Percentiles rank a stretch among this genome's conserved stretches.
Conservation (phyloP, 2,113 vertebrate species). For the Pica pica region DNA sequence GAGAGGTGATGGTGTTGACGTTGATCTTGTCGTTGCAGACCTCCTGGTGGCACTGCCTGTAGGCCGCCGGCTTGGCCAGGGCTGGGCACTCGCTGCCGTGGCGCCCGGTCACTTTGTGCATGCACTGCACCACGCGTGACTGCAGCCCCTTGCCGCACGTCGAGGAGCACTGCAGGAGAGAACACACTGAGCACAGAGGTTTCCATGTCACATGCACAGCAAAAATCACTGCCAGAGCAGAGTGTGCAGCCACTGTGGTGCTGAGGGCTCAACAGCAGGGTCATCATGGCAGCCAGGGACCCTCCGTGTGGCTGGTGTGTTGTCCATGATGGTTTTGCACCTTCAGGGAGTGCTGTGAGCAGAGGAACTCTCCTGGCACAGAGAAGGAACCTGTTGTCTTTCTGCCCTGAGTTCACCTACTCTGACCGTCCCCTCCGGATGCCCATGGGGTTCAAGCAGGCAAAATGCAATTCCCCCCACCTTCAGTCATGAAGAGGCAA, state of each 20-base stretch:
- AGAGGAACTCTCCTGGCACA: background rate
- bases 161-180: conserved; percentile 85
- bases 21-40: conserved; percentile 87
- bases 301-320: background rate
- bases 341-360: background rate
- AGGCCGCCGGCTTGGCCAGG: conserved; percentile 82
- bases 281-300: background rate
- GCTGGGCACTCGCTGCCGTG: conserved; percentile 87
- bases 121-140: conserved; percentile 95
- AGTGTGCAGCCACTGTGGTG: background rate
- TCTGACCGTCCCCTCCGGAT: background rate
- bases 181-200: background rate
- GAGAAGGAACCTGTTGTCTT: background rate
- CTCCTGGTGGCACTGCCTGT: conserved; percentile 88
- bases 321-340: background rate
- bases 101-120: conserved; percentile 94
- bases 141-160: conserved; percentile 94
- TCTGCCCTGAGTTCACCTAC: background rate
- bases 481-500: background rate
- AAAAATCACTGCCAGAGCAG: background rate
- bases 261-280: background rate
- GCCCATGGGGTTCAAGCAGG: background rate
- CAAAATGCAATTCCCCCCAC: background rate
- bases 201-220: background rate
- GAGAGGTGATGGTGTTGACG: conserved; percentile 94